A percentile compares a stretch with the other conserved stretches of the same genome.
phyloP scores from a whole-genome alignment of 2,797 vertebrate genomes.

The Sebastes hubbsi region DNA sequence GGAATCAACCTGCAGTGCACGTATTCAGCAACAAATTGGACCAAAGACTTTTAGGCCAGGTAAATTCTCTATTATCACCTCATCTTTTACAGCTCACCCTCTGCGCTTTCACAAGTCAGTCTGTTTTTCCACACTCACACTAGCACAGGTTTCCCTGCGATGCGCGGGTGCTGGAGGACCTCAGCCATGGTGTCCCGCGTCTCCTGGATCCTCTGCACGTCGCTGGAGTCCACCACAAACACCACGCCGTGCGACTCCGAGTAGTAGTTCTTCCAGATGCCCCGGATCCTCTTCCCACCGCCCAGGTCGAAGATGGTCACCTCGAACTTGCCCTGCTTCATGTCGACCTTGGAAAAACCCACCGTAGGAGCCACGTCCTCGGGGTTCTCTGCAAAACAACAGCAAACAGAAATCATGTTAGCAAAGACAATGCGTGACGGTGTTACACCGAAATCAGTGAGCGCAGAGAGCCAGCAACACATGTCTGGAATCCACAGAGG shows the following conservation, averaged over 20 bases:
- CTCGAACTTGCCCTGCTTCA: constrained; percentile 88
- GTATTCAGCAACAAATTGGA: background rate
- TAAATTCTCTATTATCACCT: background rate
- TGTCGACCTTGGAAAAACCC: constrained; percentile 84
- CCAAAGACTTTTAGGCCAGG: background rate
- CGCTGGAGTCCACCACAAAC: constrained; percentile 90
- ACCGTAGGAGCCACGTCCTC: constrained; percentile 80
- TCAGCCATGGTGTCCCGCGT: constrained; percentile 83
- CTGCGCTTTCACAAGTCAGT: background rate
- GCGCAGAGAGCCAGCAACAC: too few relatives aligned
- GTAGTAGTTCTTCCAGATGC: constrained; percentile 89
- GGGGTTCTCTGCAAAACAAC: constrained; percentile 72
- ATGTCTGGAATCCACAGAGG: too few relatives aligned
- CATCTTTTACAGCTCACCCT: background rate
- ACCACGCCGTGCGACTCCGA: constrained; percentile 86
- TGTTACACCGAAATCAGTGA: background rate
- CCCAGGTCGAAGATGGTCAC: constrained; percentile 89
- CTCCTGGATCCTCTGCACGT: constrained; percentile 85
- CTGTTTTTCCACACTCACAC: constrained; percentile 78
- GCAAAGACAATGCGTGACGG: background rate
- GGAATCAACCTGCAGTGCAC: constrained; percentile 13
- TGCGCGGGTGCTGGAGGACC: constrained; percentile 87
- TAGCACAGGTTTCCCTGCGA: constrained; percentile 90
- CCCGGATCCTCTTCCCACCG: constrained; percentile 81
- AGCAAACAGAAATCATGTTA: background rate